Conservation (phyloP, 2,113 vertebrate species). For the Anas platyrhynchos region DNA sequence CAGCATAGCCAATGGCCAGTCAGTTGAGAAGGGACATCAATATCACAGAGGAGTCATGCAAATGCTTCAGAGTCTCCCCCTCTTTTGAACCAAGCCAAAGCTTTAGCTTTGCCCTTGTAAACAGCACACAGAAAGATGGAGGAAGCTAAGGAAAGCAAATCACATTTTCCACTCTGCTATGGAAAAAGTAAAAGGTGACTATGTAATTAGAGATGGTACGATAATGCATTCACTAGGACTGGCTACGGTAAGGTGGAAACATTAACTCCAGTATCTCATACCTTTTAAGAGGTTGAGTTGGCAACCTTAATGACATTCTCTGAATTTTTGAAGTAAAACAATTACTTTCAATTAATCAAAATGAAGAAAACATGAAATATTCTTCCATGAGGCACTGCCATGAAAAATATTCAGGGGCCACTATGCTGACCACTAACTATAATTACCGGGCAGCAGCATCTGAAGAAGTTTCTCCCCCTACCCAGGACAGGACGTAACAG, state of each 20-base stretch:
- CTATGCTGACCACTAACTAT: background rate
- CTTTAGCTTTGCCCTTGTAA: background rate
- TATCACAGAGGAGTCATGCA: background rate
- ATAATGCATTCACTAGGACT: background rate
- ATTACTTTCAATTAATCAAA: constrained; percentile 43
- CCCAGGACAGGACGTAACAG: background rate
- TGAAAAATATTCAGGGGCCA: background rate
- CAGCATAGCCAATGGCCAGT: background rate
- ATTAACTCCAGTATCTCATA: constrained; percentile 12
- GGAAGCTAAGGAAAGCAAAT: background rate
- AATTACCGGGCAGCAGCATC: background rate
- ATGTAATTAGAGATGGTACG: background rate
- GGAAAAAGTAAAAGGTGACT: constrained; percentile 20
- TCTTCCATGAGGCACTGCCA: background rate
- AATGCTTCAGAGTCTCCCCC: background rate
- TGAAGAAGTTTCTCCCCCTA: background rate
- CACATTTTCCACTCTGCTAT: constrained; percentile 18
- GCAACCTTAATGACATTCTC: constrained; percentile 17
- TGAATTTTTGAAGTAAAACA: constrained; percentile 3
- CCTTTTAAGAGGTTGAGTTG: background rate
- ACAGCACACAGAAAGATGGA: background rate
- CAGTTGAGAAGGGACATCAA: background rate
- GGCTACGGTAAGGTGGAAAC: background rate
- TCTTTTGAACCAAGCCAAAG: background rate
- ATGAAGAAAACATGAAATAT: constrained; percentile 14